Evolutionary conservation across 2,888 invertebrate species (phyloP).

Genomic region (Cyclophora punctaria): DNA sequence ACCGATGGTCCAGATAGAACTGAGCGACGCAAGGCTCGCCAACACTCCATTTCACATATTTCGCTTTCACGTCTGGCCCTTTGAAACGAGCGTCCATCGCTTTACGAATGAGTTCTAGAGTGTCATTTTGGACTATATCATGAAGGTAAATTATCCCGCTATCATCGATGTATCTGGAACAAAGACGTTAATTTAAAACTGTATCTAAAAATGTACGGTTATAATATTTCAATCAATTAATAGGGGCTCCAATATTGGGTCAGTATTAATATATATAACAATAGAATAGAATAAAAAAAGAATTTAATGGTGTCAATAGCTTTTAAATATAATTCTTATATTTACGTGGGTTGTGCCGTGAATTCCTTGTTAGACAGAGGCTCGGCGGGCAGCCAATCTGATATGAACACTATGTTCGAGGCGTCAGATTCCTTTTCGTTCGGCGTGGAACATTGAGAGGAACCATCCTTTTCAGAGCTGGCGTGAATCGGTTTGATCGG

Average conservation of each 20-base stretch:
- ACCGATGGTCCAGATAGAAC: slow-evolving; percentile 78
- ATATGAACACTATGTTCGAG: slow-evolving; percentile 43
- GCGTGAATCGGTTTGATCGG: slow-evolving; percentile 33
- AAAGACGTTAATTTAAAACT: slow-evolving; percentile 1
- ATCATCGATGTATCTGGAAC: slow-evolving; percentile 55
- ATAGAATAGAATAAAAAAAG: neutral
- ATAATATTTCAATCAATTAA: neutral
- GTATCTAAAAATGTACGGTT: neutral
- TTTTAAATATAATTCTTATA: slow-evolving; percentile 32
- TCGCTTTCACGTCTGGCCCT: slow-evolving; percentile 54
- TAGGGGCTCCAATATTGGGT: neutral
- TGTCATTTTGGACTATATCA: slow-evolving; percentile 42
- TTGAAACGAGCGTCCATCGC: slow-evolving; percentile 65
- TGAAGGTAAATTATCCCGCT: slow-evolving; percentile 65
- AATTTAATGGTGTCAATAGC: neutral
- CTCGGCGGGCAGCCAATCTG: slow-evolving; percentile 77
- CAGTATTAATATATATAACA: slow-evolving; percentile 23
- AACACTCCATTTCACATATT: slow-evolving; percentile 70
- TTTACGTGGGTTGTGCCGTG: slow-evolving; percentile 77
- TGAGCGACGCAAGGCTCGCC: slow-evolving; percentile 82
- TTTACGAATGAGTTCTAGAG: slow-evolving; percentile 65
- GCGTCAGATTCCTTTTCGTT: slow-evolving; percentile 21
- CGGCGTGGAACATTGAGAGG: slow-evolving; percentile 21
- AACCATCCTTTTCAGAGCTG: slow-evolving; percentile 18
- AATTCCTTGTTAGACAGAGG: slow-evolving; percentile 70